Conservation (phyloP, 2,888 invertebrate species). For the Apodemia mormo region DNA sequence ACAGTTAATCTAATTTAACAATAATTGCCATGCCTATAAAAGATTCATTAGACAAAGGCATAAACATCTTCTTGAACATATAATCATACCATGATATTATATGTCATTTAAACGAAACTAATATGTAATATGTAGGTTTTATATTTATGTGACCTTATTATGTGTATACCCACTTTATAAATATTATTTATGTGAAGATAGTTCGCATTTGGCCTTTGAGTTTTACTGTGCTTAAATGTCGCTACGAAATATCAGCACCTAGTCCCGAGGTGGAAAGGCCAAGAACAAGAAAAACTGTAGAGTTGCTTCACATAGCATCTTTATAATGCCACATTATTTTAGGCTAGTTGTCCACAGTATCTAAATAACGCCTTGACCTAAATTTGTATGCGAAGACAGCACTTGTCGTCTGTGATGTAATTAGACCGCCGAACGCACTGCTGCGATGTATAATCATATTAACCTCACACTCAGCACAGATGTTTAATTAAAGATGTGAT, state of each 20-base stretch:
- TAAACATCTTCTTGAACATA: too few species aligned
- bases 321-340: not conserved
- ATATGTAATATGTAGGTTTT: too few species aligned
- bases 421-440: slow-evolving; percentile 18
- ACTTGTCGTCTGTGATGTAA: slow-evolving; percentile 23
- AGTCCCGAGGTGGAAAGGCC: not conserved
- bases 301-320: not conserved
- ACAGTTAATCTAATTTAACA: too few species aligned
- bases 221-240: not conserved
- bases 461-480: not conserved
- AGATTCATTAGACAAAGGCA: too few species aligned
- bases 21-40: too few species aligned
- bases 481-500: not conserved
- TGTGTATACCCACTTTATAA: not conserved
- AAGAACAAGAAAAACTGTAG: not conserved
- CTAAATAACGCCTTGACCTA: slow-evolving; percentile 22
- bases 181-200: not conserved
- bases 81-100: too few species aligned
- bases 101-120: too few species aligned
- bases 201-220: not conserved
- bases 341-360: not conserved
- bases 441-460: not conserved
- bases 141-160: too few species aligned
- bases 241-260: slow-evolving; percentile 5
- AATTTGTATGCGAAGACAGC: slow-evolving; percentile 19